Conservation (phyloP, 2,888 invertebrate species). For the Cetonia aurata region DNA sequence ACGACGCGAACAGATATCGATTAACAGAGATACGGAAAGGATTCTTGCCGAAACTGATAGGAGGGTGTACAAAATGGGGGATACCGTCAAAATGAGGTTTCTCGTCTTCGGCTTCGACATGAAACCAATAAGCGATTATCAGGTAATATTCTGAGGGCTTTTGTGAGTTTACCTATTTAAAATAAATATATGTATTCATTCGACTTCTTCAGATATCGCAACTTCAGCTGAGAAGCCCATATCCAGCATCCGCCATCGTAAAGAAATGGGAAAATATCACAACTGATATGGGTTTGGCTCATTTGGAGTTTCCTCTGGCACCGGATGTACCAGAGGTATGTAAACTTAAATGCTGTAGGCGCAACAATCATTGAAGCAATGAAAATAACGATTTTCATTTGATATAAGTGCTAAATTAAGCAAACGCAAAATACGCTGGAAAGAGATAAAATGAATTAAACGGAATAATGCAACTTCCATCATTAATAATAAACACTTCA, state of each 20-base stretch:
- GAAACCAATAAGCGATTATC: conserved; percentile 63
- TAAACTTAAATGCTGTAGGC: background rate
- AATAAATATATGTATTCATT: background rate
- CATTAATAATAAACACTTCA: too few relatives aligned
- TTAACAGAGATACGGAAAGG: background rate
- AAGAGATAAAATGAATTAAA: too few relatives aligned
- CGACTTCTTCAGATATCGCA: background rate
- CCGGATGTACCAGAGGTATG: conserved; percentile 60
- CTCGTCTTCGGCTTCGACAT: conserved; percentile 68
- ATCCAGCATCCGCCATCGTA: conserved; percentile 74
- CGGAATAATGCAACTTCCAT: too few relatives aligned
- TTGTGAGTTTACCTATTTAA: background rate
- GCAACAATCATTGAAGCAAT: background rate
- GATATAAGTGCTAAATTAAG: too few relatives aligned
- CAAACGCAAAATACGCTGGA: too few relatives aligned
- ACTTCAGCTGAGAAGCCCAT: conserved; percentile 58
- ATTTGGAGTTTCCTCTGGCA: conserved; percentile 64
- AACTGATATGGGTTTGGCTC: conserved; percentile 73
- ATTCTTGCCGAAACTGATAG: conserved; percentile 69
- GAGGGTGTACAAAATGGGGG: conserved; percentile 70
- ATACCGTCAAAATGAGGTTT: conserved; percentile 69
- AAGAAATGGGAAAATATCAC: conserved; percentile 75
- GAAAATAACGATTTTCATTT: too few relatives aligned
- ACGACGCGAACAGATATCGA: background rate
- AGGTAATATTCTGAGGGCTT: conserved; percentile 3